phyloP scores from a whole-genome alignment of 2,797 vertebrate genomes.

The Onychomys torridus region DNA sequence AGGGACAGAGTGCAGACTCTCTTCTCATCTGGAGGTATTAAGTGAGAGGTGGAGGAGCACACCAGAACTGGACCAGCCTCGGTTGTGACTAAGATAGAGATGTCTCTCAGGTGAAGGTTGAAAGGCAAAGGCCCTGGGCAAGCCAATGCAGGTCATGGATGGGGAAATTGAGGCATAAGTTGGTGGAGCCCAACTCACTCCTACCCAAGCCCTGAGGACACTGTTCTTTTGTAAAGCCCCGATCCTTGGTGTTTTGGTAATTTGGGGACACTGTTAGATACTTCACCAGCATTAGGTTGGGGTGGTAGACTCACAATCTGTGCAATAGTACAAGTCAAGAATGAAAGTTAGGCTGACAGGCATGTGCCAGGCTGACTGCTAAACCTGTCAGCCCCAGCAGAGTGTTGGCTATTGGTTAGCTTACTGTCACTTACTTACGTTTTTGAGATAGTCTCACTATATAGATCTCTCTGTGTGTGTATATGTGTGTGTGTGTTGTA shows the following conservation, averaged over 20 bases:
- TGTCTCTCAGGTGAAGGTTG: neutral
- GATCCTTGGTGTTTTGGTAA: neutral
- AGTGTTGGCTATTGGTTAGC: neutral
- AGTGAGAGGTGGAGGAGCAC: neutral
- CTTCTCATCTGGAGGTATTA: neutral
- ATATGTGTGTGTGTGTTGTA: neutral
- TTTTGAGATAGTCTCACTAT: neutral
- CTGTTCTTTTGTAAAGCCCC: neutral
- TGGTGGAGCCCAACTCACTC: neutral
- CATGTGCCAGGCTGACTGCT: neutral
- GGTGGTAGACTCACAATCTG: accelerated
- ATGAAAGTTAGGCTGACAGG: neutral
- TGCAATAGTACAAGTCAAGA: accelerated
- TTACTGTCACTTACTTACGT: neutral
- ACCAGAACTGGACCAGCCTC: neutral
- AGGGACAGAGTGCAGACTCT: neutral
- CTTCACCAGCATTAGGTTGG: neutral
- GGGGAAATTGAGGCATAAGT: neutral
- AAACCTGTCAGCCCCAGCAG: neutral
- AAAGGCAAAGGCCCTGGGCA: neutral
- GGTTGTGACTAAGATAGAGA: too few relatives aligned
- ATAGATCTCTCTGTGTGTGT: neutral
- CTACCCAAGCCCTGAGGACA: neutral
- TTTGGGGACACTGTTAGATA: neutral
- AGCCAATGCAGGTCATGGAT: neutral